phyloP scores from a whole-genome alignment of 1,140 invertebrate species.

The Argopecten irradians region DNA sequence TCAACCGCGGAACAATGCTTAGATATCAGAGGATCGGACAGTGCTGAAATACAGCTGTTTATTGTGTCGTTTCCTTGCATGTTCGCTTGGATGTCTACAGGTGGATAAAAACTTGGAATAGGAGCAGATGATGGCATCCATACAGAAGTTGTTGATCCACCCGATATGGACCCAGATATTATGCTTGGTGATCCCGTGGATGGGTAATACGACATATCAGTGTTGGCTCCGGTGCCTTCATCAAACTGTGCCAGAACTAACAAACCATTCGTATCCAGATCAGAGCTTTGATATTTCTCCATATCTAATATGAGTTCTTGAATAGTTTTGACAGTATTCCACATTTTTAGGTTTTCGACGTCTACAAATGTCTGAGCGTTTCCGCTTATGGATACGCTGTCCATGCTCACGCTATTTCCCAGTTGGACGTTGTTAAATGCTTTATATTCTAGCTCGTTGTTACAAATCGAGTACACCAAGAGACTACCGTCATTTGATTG shows the following conservation, averaged over 20 bases:
- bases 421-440: slow-evolving; percentile 14
- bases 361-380: slow-evolving; percentile 33
- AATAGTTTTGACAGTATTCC: slow-evolving; percentile 47
- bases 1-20: slow-evolving; percentile 47
- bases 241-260: slow-evolving; percentile 47
- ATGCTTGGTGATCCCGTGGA: not conserved
- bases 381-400: slow-evolving; percentile 39
- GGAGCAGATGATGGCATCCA: slow-evolving; percentile 59
- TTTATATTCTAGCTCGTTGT: slow-evolving; percentile 47
- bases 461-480: slow-evolving; percentile 43
- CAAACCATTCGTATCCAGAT: slow-evolving; percentile 26
- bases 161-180: not conserved
- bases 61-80: slow-evolving; percentile 10
- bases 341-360: slow-evolving; percentile 49
- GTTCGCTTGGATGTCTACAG: slow-evolving; percentile 28
- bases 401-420: slow-evolving; percentile 27
- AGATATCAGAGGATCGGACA: slow-evolving; percentile 39
- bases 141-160: not conserved
- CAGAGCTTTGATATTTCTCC: slow-evolving; percentile 34
- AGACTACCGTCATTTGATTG: slow-evolving; percentile 36
- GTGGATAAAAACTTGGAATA: slow-evolving; percentile 35
- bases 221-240: slow-evolving; percentile 45
- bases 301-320: slow-evolving; percentile 40
- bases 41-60: slow-evolving; percentile 41
- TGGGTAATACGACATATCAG: slow-evolving; percentile 17